Evolutionary conservation across 1,140 invertebrate species (phyloP), one percentile per base, ranked within the genome.

Genomic region (Philopotamus ludificatus): DNA sequence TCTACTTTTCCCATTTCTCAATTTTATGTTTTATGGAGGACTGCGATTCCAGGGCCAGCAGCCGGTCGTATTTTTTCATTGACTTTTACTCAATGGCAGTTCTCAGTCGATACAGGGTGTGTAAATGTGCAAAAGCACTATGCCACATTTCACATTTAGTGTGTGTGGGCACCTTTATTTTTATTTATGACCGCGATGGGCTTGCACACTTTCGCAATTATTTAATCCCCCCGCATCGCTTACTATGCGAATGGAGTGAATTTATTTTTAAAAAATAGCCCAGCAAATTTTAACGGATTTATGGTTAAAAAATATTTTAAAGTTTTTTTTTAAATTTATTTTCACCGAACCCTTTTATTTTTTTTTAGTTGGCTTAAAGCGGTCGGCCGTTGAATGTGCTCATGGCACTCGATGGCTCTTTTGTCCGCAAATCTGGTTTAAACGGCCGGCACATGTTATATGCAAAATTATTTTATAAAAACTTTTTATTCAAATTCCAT

Each of bases 361-460:
- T 50, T 49, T 34, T 21, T 25, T 39, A 16, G 25, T 16, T n/a
- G 41, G 28, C 26, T 26, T 21, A 10, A 20, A 28, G 23, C 63
- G 18, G 63, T 8, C 22, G 39, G 57, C 39, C 34, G 49, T 28
- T 57, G 34, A 28, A 28, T 57, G 44, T 45, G 49, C 20, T 26
- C n/a, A 41, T 8, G 21, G 49, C 28, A 23, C 4, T 12, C 34
- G 50, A 51, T 57, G 22, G 63, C 42, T 65, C n/a, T 58, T 65
- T 57, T 57, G 54, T 66, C 57, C 45, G 23, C 57, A 51, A 57
- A 66, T 60, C 50, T 50, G 47, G 49, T 63, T 57, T 67, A 67
- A n/a, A 67, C 64, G 61, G 66, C 23, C 47, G 66, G 66, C 53
- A 63, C 66, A 68, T 68, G 66, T 68, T 68, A 60, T 51, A 58